A percentile compares a stretch with the other conserved stretches of the same genome.
Conservation (phyloP, 2,113 vertebrate genomes). For the Rhinogobius similis region DNA sequence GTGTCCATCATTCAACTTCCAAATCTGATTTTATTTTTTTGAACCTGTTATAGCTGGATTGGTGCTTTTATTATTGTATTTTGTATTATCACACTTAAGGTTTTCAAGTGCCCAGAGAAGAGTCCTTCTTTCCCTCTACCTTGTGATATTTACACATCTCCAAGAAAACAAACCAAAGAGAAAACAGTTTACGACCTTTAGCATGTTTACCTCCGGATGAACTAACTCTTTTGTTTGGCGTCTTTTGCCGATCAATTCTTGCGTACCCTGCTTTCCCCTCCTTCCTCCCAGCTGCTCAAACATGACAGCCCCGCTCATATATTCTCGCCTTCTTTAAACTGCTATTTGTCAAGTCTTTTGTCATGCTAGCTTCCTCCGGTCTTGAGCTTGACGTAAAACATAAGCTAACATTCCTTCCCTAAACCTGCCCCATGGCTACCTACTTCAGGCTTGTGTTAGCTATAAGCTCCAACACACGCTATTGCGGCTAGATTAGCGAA, state of each 20-base stretch:
- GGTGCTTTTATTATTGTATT: too few relatives aligned
- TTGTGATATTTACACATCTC: background rate
- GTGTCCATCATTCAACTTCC: too few relatives aligned
- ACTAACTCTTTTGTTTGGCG: background rate
- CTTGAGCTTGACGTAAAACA: conserved; percentile 7
- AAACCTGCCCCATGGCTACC: conserved; percentile 1
- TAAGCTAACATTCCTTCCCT: background rate
- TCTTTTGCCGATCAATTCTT: background rate
- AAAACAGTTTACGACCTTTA: background rate
- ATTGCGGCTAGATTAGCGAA: background rate
- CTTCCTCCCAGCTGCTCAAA: conserved; percentile 3
- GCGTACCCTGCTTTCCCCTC: background rate
- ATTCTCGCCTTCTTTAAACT: background rate
- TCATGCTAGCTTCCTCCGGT: background rate
- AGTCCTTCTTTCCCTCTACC: background rate
- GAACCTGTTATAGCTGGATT: too few relatives aligned
- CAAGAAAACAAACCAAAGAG: too few relatives aligned
- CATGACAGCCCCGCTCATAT: background rate
- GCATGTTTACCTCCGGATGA: conserved; percentile 2
- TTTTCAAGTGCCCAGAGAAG: background rate
- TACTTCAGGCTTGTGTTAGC: background rate
- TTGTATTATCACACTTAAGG: background rate
- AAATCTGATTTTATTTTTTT: too few relatives aligned
- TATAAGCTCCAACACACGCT: background rate
- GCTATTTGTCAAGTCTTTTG: conserved; percentile 4